Evolutionary conservation across 2,888 invertebrate genomes (phyloP).

Genomic region (Eurytoma adleriae): DNA sequence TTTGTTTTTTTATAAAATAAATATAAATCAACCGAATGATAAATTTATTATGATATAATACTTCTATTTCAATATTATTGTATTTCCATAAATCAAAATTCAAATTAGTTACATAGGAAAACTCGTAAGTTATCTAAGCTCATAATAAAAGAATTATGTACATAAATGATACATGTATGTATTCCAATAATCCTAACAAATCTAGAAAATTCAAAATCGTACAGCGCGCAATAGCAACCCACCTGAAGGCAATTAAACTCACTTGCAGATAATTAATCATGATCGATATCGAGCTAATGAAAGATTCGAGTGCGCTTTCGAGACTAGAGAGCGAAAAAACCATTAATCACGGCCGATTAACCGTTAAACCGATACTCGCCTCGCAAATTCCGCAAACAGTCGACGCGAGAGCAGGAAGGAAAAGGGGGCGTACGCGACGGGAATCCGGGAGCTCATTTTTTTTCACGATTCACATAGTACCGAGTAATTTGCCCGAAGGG

Average conservation of each 20-base stretch:
- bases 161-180: too few species aligned
- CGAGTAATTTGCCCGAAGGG: slow-evolving; percentile 62
- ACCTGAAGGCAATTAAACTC: slow-evolving; percentile 19
- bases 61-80: too few species aligned
- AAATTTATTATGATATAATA: too few species aligned
- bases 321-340: slow-evolving; percentile 8
- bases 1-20: too few species aligned
- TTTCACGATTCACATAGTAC: slow-evolving; percentile 14
- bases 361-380: not conserved
- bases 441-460: slow-evolving; percentile 36
- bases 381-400: slow-evolving; percentile 45
- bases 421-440: slow-evolving; percentile 32
- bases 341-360: slow-evolving; percentile 40
- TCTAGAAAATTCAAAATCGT: too few species aligned
- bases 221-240: too few species aligned
- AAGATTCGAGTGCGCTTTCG: slow-evolving; percentile 46
- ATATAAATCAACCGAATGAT: too few species aligned
- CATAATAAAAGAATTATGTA: too few species aligned
- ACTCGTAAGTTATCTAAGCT: too few species aligned
- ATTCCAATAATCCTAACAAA: too few species aligned
- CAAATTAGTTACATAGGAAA: too few species aligned
- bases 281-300: slow-evolving; percentile 48
- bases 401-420: not conserved
- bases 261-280: slow-evolving; percentile 44
- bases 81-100: too few species aligned